phyloP scores from a whole-genome alignment of 2,113 vertebrate species.

The Dasyurus viverrinus region DNA sequence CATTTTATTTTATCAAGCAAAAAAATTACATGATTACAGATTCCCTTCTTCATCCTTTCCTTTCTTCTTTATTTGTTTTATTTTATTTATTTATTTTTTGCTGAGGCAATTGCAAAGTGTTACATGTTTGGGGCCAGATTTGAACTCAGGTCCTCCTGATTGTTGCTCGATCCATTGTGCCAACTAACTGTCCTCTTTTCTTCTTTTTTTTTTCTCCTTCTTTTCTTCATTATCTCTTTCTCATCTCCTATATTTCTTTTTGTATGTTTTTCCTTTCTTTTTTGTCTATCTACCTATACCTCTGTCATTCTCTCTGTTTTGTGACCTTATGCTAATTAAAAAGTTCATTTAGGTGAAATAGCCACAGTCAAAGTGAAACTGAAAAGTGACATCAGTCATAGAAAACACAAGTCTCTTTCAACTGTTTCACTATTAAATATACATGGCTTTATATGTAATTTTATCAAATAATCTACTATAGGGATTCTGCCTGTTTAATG shows the following conservation, averaged over 20 bases:
- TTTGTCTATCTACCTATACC: not conserved
- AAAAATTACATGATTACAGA: not conserved
- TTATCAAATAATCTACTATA: not conserved
- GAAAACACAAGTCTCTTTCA: not conserved
- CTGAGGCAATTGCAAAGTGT: no score
- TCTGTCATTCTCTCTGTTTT: not conserved
- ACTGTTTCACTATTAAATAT: not conserved
- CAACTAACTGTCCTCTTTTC: no score
- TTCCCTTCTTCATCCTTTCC: not conserved
- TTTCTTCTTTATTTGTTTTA: no score
- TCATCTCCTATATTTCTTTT: not conserved
- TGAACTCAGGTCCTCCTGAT: no score
- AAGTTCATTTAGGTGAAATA: not conserved
- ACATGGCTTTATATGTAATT: conserved; percentile 19
- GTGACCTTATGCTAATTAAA: not conserved
- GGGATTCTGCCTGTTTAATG: not conserved
- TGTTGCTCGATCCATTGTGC: no score
- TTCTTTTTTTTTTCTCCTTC: not conserved
- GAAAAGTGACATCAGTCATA: not conserved
- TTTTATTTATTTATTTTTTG: no score
- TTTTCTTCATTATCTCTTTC: not conserved
- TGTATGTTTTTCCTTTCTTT: not conserved
- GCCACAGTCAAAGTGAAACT: not conserved
- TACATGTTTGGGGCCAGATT: no score
- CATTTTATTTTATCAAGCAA: not conserved